Base-by-base conservation (phyloP, 23 tunicate genomes). In the Phallusia fumigata region DNA sequence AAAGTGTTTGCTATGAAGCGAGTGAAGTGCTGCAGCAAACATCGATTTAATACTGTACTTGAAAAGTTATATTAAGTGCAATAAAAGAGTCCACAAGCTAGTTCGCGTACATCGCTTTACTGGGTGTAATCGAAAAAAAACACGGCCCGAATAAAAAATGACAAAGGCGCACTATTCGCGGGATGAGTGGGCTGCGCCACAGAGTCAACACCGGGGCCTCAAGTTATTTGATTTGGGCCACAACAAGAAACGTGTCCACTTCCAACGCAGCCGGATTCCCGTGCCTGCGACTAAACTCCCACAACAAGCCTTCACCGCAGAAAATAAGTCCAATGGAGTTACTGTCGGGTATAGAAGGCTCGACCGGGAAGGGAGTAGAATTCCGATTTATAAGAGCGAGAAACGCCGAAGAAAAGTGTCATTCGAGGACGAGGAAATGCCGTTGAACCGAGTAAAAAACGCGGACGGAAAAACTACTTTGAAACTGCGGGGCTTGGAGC, bases 401-500 rank as follows among this genome's bases (percentile, higher is more conserved):
- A 22, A 21, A 22, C 26, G 28, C 11, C 28, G 15, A 11, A 22
- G 28, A 58, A 58, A 24, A 58, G 69, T 21, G 8, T 58, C 28
- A 21, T 24, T 58, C 5, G 69, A 22, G 13, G 69, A 58, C 26
- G 69, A 58, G 3, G 69, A 58, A 16, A 58, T 58, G 69, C 69
- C 69, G 16, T 13, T 58, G 28, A 13, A 24, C 13, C 69, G 69
- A 21, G 1, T 24, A 3, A 22, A 58, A 58, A 58, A 58, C 28
- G 26, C 69, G 13, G 28, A 58, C 69, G 69, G 69, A 58, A 72
- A 72, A 33, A 84, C 78, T 33, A 58, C 76, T 26, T 50, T 91
- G 15, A 91, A 80, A 75, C 13, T 91, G 33, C 81, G 73, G 2
- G 98, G 98, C 32, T 45, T 80, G 33, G 93, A 93, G 49, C 81